Conservation (phyloP, 2,797 vertebrate species). For the Fistularia commersonii region DNA sequence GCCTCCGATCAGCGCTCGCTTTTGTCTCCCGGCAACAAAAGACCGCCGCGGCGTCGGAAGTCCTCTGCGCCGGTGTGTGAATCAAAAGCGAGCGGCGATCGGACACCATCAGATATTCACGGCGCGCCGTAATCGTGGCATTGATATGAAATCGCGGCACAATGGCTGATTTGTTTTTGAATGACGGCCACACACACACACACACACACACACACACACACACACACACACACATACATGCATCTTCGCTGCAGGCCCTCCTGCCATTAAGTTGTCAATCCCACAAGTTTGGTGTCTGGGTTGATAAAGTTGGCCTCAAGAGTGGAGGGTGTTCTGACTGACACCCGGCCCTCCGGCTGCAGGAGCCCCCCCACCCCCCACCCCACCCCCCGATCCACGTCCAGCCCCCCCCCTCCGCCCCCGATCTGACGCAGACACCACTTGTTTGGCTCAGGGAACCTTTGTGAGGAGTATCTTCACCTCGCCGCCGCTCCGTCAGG, state of each 20-base stretch:
- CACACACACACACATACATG: conserved; percentile 16
- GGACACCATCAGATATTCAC: conserved; percentile 40
- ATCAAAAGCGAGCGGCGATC: conserved; percentile 60
- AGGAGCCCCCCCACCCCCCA: conserved; percentile 55
- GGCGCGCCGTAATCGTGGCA: conserved; percentile 28
- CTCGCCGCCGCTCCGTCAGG: conserved; percentile 60
- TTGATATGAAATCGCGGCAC: conserved; percentile 38
- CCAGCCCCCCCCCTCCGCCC: too few species aligned
- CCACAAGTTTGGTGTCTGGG: conserved; percentile 59
- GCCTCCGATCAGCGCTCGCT: conserved; percentile 57
- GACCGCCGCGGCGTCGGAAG: conserved; percentile 70
- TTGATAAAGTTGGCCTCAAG: conserved; percentile 61
- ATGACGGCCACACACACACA: too few species aligned
- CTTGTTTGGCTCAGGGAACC: conserved; percentile 70
- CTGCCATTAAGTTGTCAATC: conserved; percentile 67
- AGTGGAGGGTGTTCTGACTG: conserved; percentile 70
- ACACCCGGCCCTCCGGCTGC: conserved; percentile 65
- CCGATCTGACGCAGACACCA: conserved; percentile 65
- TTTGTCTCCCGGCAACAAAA: conserved; percentile 77
- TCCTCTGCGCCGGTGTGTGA: conserved; percentile 58
- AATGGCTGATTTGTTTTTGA: conserved; percentile 50
- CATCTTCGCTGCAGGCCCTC: not conserved
- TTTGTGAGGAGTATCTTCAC: conserved; percentile 76
- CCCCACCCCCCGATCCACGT: too few species aligned
- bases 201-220: too few species aligned